A percentile compares a stretch with the other conserved stretches of the same genome.
Conservation (phyloP, 2,113 vertebrate genomes). For the Clarias magur region DNA sequence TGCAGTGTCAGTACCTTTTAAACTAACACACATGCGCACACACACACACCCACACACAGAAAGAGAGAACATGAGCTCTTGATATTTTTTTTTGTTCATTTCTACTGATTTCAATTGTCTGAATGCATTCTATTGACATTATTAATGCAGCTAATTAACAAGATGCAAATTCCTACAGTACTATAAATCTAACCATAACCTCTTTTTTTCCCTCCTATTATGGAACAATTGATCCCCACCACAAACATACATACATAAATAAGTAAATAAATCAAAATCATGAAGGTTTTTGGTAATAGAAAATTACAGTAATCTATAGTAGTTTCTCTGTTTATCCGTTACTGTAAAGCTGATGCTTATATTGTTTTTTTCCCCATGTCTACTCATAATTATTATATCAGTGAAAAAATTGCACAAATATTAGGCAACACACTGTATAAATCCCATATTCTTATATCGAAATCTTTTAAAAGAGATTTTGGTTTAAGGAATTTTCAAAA, state of each 20-base stretch:
- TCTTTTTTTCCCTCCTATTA: not conserved
- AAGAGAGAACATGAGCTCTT: not conserved
- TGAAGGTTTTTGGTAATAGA: not conserved
- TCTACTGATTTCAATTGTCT: not conserved
- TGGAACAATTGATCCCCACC: not conserved
- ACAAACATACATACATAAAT: not conserved
- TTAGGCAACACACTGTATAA: too few species aligned
- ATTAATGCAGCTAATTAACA: not conserved
- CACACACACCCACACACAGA: not conserved
- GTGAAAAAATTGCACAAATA: not conserved
- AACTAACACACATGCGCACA: constrained; percentile 27
- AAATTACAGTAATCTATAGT: not conserved
- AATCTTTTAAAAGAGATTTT: not conserved
- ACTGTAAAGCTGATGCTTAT: not conserved
- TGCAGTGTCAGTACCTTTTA: constrained; percentile 31
- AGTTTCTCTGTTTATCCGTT: not conserved
- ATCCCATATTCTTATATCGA: too few species aligned
- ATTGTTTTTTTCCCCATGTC: not conserved
- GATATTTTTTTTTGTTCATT: not conserved
- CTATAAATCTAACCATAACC: not conserved
- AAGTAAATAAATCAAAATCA: too few species aligned
- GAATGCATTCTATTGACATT: not conserved
- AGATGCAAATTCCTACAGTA: not conserved
- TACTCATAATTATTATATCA: not conserved
- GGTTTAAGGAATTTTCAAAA: not conserved